Percentiles rank a stretch among this genome's conserved stretches.
These are phyloP conservation scores for Okapia johnstoni DNA, from an alignment of 2,113 vertebrate genomes.

Conservation along the genomic window DNA sequence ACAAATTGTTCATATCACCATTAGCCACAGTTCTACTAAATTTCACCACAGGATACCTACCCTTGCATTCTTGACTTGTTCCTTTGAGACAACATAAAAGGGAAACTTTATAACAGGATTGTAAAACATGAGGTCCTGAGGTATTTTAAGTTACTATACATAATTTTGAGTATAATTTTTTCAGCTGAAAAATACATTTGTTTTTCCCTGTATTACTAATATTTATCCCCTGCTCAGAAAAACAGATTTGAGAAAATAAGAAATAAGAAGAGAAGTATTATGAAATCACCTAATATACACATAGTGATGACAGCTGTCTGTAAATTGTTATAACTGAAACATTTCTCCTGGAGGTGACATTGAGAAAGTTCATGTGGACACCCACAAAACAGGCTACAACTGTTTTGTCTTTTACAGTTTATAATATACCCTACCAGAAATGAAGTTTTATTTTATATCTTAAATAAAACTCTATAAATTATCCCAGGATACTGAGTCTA, in stretches of 20 bases:
- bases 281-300: not conserved
- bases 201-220: not conserved
- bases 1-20: not conserved
- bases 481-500: not conserved
- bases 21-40: not conserved
- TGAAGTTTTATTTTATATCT: not conserved
- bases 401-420: not conserved
- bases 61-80: not conserved
- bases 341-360: not conserved
- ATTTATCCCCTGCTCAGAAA: not conserved
- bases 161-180: not conserved
- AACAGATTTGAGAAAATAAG: not conserved
- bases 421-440: not conserved
- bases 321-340: not conserved
- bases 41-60: not conserved
- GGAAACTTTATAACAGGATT: not conserved
- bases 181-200: not conserved
- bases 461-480: not conserved
- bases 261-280: not conserved
- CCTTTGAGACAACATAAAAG: conserved; percentile 27
- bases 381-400: not conserved
- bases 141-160: not conserved
- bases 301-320: not conserved
- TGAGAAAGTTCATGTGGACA: not conserved
- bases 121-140: not conserved